Evolutionary conservation across 2,113 vertebrate genomes (phyloP).

Genomic region (Otis tarda): DNA sequence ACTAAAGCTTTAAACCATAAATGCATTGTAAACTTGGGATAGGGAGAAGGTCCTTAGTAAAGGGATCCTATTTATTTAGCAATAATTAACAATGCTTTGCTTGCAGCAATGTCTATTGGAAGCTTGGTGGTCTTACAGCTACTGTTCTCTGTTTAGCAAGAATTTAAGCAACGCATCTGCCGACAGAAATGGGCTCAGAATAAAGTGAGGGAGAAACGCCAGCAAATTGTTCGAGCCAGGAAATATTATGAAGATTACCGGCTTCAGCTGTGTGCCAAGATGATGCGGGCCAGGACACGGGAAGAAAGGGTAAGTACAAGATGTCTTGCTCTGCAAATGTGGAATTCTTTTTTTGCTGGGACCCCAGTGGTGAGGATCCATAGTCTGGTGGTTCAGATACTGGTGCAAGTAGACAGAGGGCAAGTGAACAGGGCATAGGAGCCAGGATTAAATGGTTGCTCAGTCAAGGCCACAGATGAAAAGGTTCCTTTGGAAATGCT

Average conservation of each 20-base stretch:
- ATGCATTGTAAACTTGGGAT: too few species aligned
- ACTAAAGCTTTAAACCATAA: neutral
- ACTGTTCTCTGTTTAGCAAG: conserved; percentile 75
- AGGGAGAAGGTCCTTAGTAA: neutral
- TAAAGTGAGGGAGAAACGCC: conserved; percentile 83
- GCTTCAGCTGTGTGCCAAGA: conserved; percentile 84
- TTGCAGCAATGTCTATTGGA: neutral
- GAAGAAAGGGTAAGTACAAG: conserved; percentile 84
- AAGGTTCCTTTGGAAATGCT: neutral
- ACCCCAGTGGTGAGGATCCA: neutral
- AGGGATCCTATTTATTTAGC: neutral
- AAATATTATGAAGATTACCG: conserved; percentile 89
- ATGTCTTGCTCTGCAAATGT: neutral
- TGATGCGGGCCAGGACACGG: conserved; percentile 86
- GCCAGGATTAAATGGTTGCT: neutral
- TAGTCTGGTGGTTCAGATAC: neutral
- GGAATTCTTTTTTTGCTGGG: neutral
- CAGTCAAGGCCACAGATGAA: neutral
- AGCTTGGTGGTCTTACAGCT: neutral
- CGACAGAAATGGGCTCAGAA: conserved; percentile 84
- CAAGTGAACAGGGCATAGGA: neutral
- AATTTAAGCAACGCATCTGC: conserved; percentile 83
- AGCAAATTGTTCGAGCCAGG: conserved; percentile 85
- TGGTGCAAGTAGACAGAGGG: neutral
- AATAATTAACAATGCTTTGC: neutral